Percentiles rank a stretch among this genome's conserved stretches.
Evolutionary conservation across 2,888 invertebrate genomes (phyloP).

Genomic region (Caenorhabditis macrosperma): DNA sequence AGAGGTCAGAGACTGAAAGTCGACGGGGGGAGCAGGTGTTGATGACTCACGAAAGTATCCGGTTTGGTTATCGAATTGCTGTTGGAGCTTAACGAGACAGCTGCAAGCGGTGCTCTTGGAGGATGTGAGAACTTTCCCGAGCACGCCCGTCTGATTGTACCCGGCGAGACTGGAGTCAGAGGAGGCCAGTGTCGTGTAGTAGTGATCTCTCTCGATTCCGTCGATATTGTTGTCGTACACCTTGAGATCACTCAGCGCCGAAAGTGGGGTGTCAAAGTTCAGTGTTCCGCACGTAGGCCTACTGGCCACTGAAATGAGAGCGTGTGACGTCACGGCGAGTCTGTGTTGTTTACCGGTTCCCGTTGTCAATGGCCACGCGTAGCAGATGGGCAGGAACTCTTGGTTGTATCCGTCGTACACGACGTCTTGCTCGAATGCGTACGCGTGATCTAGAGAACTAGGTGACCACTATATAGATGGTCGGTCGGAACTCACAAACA

Average conservation of each 20-base stretch:
- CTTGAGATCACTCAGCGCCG: conserved; percentile 49
- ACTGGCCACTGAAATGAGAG: conserved; percentile 29
- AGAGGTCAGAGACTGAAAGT: conserved; percentile 7
- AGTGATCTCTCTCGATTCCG: conserved; percentile 67
- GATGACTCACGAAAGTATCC: conserved; percentile 62
- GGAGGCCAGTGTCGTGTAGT: conserved; percentile 60
- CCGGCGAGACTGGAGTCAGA: conserved; percentile 37
- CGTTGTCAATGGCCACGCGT: conserved; percentile 59
- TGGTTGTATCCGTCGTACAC: conserved; percentile 61
- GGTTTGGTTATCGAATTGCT: conserved; percentile 66
- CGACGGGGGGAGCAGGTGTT: background rate
- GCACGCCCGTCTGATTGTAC: conserved; percentile 54
- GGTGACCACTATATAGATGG: no score
- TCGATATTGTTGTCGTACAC: conserved; percentile 61
- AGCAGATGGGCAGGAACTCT: conserved; percentile 69
- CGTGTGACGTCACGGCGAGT: background rate
- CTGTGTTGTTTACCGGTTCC: conserved; percentile 15
- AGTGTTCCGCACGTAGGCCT: conserved; percentile 42
- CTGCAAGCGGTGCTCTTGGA: conserved; percentile 60
- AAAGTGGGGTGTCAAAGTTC: conserved; percentile 43
- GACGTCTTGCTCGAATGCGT: conserved; percentile 62
- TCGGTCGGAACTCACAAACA: conserved; percentile 59
- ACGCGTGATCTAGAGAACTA: conserved; percentile 67
- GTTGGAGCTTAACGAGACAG: conserved; percentile 64
- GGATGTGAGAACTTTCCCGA: conserved; percentile 64